Base-by-base conservation (phyloP, 1,140 invertebrate genomes). In the Dinoponera quadriceps region DNA sequence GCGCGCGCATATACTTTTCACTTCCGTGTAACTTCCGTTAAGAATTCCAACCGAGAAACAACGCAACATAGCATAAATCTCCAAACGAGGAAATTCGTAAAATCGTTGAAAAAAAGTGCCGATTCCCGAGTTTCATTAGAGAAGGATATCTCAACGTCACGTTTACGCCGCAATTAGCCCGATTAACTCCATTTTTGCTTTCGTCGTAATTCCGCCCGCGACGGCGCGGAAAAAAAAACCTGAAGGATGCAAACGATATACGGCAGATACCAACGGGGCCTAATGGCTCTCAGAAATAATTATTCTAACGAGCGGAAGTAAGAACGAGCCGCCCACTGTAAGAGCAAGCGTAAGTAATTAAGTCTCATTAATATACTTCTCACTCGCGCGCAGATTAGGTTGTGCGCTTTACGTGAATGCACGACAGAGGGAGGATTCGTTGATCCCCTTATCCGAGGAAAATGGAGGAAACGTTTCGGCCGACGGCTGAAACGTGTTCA, bases 271-370 rank as follows among this genome's bases (percentile, higher is more conserved):
- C 3, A 44, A 11, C 3, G 9, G 38, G 9, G 38, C 38, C 38
- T 22, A 3, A 18, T 33, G 25, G 16, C 74, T 77, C 49, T 66
- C 74, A 38, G 29, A 66, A 77, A 77, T 27, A 66, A 77, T 77
- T 66, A 77, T 54, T 66, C 11, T 38, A 77, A 66, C 29, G 60
- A 77, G 51, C 74, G 60, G 74, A 66, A 77, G 74, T 66, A 48
- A 77, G 74, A 66, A 66, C 48, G 20, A 75, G 4, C 33, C n/a
- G 27, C 9, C 27, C 49, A 57, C 20, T 20, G 20, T 77, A 66
- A 51, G 74, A 66, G 48, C 33, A 54, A 77, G 29, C 27, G 29
- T 20, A n/a, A n/a, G 60, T 22, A 77, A 77, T 66, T 66, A 66
- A 27, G 7, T 33, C 44, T 75, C 59, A 16, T 65, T 77, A 77